These are phyloP conservation scores for Nylanderia fulva DNA, from an alignment of 1,140 invertebrate species.

Conservation along the genomic window DNA sequence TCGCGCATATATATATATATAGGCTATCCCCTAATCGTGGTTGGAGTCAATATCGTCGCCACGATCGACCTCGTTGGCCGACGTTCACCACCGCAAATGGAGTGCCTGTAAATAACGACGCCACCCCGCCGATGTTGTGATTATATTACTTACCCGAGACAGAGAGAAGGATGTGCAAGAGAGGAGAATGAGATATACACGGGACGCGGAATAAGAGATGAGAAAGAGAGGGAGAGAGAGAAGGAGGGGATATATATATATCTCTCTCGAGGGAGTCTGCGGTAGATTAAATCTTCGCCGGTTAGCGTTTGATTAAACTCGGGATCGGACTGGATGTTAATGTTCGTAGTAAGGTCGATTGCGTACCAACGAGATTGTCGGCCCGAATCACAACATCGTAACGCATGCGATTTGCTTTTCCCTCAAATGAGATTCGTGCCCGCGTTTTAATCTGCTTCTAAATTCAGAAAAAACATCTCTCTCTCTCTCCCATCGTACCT, in stretches of 20 bases:
- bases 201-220: slow-evolving; percentile 21
- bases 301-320: slow-evolving; percentile 86
- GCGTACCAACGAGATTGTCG: slow-evolving; percentile 80
- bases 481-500: no score
- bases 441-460: slow-evolving; percentile 32
- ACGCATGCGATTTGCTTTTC: slow-evolving; percentile 48
- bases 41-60: slow-evolving; percentile 77
- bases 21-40: slow-evolving; percentile 68
- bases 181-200: slow-evolving; percentile 62
- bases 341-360: slow-evolving; percentile 78
- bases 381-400: slow-evolving; percentile 64
- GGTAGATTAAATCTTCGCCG: slow-evolving; percentile 85
- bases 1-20: not conserved
- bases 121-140: slow-evolving; percentile 85
- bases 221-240: slow-evolving; percentile 28
- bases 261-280: slow-evolving; percentile 67
- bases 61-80: slow-evolving; percentile 64
- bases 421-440: slow-evolving; percentile 18
- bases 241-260: slow-evolving; percentile 12
- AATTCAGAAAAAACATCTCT: no score
- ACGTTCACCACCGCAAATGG: slow-evolving; percentile 75
- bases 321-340: slow-evolving; percentile 85
- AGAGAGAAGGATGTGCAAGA: slow-evolving; percentile 64
- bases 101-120: slow-evolving; percentile 85
- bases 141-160: slow-evolving; percentile 83